Evolutionary conservation across 2,888 invertebrate genomes (phyloP).

Genomic region (Cryptocephalus primarius): DNA sequence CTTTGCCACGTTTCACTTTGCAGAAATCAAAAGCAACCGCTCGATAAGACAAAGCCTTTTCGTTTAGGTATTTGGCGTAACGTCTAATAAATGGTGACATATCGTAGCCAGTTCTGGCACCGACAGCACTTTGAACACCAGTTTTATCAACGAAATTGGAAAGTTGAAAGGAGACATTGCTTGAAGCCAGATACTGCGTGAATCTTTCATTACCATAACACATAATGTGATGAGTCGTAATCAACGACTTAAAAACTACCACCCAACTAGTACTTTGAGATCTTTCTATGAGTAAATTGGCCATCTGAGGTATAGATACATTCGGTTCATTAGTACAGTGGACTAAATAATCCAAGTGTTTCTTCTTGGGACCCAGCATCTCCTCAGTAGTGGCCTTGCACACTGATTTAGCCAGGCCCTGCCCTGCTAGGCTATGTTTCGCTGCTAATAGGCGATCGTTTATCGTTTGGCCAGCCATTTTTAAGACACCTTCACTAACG

Average conservation of each 20-base stretch:
- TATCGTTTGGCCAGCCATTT: conserved; percentile 97
- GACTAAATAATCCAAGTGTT: conserved; percentile 99
- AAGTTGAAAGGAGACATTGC: conserved; percentile 98
- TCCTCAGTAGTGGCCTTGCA: conserved; percentile 99
- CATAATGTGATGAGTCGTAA: conserved; percentile 98
- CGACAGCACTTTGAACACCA: conserved; percentile 84
- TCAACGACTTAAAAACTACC: conserved; percentile 95
- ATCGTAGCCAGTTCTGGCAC: conserved; percentile 72
- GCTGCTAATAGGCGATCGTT: conserved; percentile 97
- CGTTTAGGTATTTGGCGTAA: conserved; percentile 98
- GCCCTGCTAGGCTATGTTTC: conserved; percentile 97
- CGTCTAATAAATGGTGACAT: conserved; percentile 99
- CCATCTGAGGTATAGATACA: conserved; percentile 98
- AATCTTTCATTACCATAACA: conserved; percentile 99
- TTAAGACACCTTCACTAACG: conserved; percentile 5
- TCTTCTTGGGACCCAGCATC: conserved; percentile 99
- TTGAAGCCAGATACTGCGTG: conserved; percentile 98
- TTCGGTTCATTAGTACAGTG: conserved; percentile 99
- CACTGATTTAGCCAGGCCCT: conserved; percentile 98
- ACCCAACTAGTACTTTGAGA: conserved; percentile 99
- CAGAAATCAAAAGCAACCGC: conserved; percentile 99
- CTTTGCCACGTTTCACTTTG: conserved; percentile 98
- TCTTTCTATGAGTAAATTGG: conserved; percentile 94
- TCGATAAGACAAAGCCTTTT: conserved; percentile 97
- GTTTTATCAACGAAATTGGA: conserved; percentile 96